These are phyloP conservation scores for Halcyon malimbica DNA, from an alignment of 2,113 vertebrate species.

Conservation along the genomic window DNA sequence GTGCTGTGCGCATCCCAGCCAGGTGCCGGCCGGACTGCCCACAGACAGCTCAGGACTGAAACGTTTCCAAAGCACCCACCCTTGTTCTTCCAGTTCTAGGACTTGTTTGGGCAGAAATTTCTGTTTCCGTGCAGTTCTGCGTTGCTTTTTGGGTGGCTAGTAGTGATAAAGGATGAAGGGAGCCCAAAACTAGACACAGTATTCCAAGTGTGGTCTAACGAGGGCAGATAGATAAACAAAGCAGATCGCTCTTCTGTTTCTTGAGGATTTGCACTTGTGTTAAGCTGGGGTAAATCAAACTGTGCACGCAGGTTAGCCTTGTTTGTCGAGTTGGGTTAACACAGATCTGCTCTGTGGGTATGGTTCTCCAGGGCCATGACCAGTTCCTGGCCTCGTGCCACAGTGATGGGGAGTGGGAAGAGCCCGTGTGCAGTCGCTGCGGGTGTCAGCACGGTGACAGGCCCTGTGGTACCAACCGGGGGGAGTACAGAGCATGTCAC, in stretches of 20 bases:
- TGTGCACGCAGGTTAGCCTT: not conserved
- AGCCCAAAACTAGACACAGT: no score
- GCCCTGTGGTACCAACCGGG: not conserved
- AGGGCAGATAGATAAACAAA: not conserved
- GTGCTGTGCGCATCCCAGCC: not conserved
- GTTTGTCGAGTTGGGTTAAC: not conserved
- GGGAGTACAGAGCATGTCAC: not conserved
- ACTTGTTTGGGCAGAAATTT: conserved; percentile 20
- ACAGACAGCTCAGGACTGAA: not conserved
- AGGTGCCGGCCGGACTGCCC: not conserved
- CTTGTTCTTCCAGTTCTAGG: conserved; percentile 22
- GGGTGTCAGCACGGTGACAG: not conserved
- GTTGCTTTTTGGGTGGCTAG: not conserved
- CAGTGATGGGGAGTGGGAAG: not conserved
- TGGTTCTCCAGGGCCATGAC: fast-evolving
- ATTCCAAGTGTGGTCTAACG: no score
- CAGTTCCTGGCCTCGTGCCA: not conserved
- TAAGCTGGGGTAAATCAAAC: not conserved
- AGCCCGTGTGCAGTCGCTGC: not conserved
- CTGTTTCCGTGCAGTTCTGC: not conserved
- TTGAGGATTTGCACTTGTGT: not conserved
- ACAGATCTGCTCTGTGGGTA: not conserved
- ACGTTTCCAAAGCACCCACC: not conserved
- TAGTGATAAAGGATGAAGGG: no score
- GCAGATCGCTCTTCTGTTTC: not conserved